These are phyloP conservation scores for Malurus alboscapulatus DNA, from an alignment of 2,113 vertebrate genomes.

Conservation along the genomic window DNA sequence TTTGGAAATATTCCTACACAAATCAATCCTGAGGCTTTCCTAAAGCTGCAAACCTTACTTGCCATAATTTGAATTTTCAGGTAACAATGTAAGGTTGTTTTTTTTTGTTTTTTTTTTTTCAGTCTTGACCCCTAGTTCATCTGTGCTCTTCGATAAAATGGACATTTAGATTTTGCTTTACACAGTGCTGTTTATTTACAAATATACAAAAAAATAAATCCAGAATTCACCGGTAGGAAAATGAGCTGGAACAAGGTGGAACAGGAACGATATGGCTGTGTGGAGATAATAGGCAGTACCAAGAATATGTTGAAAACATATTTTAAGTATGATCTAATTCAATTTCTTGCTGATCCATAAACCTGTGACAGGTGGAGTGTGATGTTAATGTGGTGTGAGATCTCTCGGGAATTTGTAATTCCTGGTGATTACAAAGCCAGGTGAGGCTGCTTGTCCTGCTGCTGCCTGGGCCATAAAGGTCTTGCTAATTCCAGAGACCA, in stretches of 20 bases:
- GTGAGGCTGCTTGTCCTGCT: neutral
- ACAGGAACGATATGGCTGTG: fast-evolving
- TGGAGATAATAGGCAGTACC: neutral
- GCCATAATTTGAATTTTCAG: neutral
- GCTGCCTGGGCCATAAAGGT: neutral
- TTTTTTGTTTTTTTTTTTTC: neutral
- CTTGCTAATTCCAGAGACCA: neutral
- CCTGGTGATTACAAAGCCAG: neutral
- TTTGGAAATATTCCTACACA: neutral
- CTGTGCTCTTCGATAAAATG: neutral
- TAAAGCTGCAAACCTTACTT: neutral
- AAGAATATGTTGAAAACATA: neutral
- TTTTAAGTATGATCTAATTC: neutral
- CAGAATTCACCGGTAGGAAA: neutral
- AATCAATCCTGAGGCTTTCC: neutral
- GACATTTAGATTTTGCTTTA: neutral
- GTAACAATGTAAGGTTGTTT: neutral
- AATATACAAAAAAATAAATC: neutral
- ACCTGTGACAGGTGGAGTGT: neutral
- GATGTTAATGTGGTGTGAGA: neutral
- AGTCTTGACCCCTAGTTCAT: neutral
- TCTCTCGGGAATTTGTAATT: neutral
- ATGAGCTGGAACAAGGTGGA: neutral
- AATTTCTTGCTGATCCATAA: neutral
- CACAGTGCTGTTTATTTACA: neutral